Evolutionary conservation across 2,113 vertebrate species (phyloP), one percentile per base, ranked within the genome.

Genomic region (Propithecus coquereli): DNA sequence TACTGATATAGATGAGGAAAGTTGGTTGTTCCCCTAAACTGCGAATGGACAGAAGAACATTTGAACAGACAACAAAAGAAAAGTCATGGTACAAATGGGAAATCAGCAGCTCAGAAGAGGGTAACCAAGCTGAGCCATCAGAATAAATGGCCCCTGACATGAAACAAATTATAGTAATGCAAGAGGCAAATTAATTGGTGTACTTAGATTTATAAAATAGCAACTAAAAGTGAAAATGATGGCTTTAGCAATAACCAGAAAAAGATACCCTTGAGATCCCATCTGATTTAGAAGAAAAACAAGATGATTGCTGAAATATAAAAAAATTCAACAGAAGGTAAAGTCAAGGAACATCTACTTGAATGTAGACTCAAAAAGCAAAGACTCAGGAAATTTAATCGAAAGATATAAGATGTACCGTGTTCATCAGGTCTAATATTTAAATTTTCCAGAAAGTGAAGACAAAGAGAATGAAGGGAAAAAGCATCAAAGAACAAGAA

Each of bases 121-220:
- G 12, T 61, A 61, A 18, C n/a, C 65, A 93, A 66, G 40, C 43
- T 92, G 68, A 90, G 43, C 32, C 50, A 52, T 61, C 80, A 94
- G 50, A 84, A 90, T 40, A 94, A 97, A 96, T 87, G 87, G n/a
- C 34, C 76, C 20, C 43, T 90, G 80, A 91, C 57, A 27, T 47
- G 52, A 94, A 91, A 61, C 34, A 68, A 95, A 83, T 88, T 47
- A 47, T 25, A 47, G 73, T 74, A 68, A 68, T 54, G 10, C 47
- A 54, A 94, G 74, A 94, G 57, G 47, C 34, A 94, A 96, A 83
- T 50, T 61, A 74, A 94, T 82, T 91, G 40, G 3, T 57, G 45
- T 13, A 70, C 50, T 82, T 70, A 96, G 43, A 80, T 83, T 70
- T 86, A 94, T 77, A 87, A 85, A 88, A 89, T 0, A 82, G 2